Percentiles rank a stretch among this genome's conserved stretches.
Evolutionary conservation across 2,113 vertebrate genomes (phyloP).

Genomic region (Tamias sibiricus): DNA sequence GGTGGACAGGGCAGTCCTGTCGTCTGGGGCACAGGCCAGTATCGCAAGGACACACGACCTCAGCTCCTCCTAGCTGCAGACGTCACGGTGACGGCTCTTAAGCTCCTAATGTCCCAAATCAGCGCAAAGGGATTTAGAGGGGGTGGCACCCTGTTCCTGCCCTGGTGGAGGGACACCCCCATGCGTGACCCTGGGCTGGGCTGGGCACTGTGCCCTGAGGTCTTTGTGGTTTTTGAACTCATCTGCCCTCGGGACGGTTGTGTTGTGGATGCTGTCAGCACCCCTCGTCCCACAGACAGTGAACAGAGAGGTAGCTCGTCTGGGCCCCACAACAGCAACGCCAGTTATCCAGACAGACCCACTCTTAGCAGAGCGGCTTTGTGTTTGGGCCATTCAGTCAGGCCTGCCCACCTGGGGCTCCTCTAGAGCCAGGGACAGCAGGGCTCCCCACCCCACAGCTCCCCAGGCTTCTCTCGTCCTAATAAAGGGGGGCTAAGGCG

Average conservation of each 20-base stretch:
- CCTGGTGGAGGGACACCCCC: neutral
- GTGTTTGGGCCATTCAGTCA: neutral
- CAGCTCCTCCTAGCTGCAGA: neutral
- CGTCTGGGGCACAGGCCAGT: neutral
- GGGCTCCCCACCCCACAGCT: rapidly evolving
- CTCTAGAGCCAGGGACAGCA: neutral
- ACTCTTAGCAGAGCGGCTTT: neutral
- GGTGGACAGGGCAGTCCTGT: neutral
- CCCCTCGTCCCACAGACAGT: neutral
- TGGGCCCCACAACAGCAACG: neutral
- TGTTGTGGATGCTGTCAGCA: neutral
- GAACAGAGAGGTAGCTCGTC: neutral
- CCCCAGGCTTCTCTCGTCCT: neutral
- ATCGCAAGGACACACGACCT: neutral
- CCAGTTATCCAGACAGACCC: neutral
- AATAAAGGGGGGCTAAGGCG: neutral
- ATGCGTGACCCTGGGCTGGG: too few species aligned
- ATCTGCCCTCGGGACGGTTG: neutral
- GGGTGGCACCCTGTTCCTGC: neutral
- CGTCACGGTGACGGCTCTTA: conserved; percentile 45
- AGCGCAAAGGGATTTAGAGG: conserved; percentile 41
- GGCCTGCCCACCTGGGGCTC: neutral
- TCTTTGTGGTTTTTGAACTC: too few species aligned
- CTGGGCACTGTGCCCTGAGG: rapidly evolving
- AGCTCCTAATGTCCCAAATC: conserved; percentile 65